A percentile compares a stretch with the other conserved stretches of the same genome.
These are phyloP conservation scores for Merodon equestris DNA, from an alignment of 2,888 invertebrate genomes.

Conservation along the genomic window DNA sequence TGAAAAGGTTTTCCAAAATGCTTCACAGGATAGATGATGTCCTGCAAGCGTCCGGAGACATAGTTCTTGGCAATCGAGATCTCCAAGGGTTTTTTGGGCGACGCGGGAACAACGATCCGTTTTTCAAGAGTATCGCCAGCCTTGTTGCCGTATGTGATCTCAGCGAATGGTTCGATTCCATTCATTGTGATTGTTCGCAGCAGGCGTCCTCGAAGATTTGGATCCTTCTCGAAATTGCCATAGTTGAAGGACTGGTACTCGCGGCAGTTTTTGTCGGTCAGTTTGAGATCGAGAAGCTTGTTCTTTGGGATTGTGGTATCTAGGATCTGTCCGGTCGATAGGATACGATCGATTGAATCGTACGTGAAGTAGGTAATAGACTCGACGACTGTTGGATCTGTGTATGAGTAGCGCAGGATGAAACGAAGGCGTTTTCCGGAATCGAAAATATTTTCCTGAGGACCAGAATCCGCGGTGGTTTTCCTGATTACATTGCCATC, in stretches of 20 bases:
- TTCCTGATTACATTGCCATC: constrained; percentile 31
- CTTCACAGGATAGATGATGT: constrained; percentile 19
- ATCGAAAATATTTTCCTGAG: constrained; percentile 28
- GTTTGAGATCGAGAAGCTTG: neutral
- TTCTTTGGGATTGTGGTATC: constrained; percentile 3
- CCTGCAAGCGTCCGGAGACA: constrained; percentile 1
- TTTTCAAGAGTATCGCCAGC: constrained; percentile 7
- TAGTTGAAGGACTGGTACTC: constrained; percentile 33
- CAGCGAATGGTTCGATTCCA: constrained; percentile 23
- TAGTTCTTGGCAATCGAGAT: constrained; percentile 23
- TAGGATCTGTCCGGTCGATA: constrained; percentile 14
- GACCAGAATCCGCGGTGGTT: constrained; percentile 31
- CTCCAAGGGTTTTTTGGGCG: constrained; percentile 1
- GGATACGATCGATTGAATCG: constrained; percentile 13
- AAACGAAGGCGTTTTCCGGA: constrained; percentile 8
- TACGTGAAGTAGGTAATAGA: constrained; percentile 35
- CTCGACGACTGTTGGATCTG: constrained; percentile 1
- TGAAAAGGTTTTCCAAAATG: constrained; percentile 8
- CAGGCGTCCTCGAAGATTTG: constrained; percentile 31
- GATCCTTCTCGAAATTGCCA: constrained; percentile 24
- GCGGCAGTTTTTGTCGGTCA: neutral
- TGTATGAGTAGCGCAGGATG: constrained; percentile 24
- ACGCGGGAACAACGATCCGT: constrained; percentile 10
- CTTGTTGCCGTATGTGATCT: constrained; percentile 12
- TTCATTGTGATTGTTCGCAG: constrained; percentile 34